phyloP scores from a whole-genome alignment of 92 coral and sea anemone genomes.

The Paragorgia papillata region DNA sequence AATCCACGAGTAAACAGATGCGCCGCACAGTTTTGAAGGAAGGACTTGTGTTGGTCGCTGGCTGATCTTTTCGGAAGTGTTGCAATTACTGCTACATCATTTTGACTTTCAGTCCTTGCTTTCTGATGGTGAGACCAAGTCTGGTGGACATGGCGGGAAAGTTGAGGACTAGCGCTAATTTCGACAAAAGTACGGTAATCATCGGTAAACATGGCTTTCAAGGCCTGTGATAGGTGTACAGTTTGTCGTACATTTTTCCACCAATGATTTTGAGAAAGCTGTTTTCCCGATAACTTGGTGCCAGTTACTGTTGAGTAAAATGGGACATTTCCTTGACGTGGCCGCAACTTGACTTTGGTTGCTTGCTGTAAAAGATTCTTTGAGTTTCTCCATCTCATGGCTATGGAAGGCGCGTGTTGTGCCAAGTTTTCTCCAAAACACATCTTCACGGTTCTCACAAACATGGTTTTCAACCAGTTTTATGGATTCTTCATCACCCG shows the following conservation, averaged over 20 bases:
- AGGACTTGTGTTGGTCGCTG: neutral
- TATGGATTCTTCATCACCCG: conserved; percentile 29
- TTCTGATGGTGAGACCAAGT: too few relatives aligned
- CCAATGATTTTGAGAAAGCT: conserved; percentile 54
- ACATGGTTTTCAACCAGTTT: conserved; percentile 47
- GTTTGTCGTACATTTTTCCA: conserved; percentile 64
- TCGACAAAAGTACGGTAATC: conserved; percentile 54
- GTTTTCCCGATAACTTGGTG: conserved; percentile 42
- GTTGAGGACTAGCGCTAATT: conserved; percentile 49
- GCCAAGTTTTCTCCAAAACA: conserved; percentile 57
- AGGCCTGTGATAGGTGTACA: conserved; percentile 57
- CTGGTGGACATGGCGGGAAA: too few relatives aligned
- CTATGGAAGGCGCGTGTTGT: conserved; percentile 72
- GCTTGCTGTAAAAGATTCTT: conserved; percentile 23
- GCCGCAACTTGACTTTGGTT: conserved; percentile 21
- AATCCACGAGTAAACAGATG: too few relatives aligned
- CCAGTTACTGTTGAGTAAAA: conserved; percentile 68
- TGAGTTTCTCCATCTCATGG: conserved; percentile 57
- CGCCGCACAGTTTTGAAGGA: too few relatives aligned
- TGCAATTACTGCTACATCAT: conserved; percentile 35
- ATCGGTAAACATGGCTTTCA: conserved; percentile 44
- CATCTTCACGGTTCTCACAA: too few relatives aligned
- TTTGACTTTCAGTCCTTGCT: neutral
- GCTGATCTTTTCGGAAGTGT: conserved; percentile 56
- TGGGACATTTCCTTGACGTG: conserved; percentile 32